Percentiles rank a stretch among this genome's conserved stretches.
These are phyloP conservation scores for Linepithema humile DNA, from an alignment of 1,140 invertebrate species.

Conservation along the genomic window DNA sequence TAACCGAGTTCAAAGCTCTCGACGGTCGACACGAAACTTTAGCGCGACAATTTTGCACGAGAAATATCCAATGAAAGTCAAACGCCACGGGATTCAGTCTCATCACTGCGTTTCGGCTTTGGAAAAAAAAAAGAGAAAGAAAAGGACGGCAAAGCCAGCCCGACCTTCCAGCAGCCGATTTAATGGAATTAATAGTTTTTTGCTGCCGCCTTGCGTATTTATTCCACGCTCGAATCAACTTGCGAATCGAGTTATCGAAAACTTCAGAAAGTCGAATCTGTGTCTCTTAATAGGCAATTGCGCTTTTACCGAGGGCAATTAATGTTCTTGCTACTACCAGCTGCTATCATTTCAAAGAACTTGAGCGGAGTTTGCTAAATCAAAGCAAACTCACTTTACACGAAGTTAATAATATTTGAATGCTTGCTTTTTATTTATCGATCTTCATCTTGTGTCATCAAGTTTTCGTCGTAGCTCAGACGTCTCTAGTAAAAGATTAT, in stretches of 20 bases:
- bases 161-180: neutral
- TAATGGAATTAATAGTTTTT: conserved; percentile 43
- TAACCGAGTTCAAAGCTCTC: conserved; percentile 77
- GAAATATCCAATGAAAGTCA: conserved; percentile 79
- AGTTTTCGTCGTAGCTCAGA: neutral
- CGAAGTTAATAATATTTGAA: conserved; percentile 28
- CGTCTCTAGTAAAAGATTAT: neutral
- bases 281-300: conserved; percentile 42
- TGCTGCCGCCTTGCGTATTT: conserved; percentile 47
- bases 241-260: conserved; percentile 36
- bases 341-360: conserved; percentile 27
- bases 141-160: conserved; percentile 10
- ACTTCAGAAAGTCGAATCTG: conserved; percentile 32
- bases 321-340: conserved; percentile 20
- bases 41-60: conserved; percentile 76
- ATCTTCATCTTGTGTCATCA: neutral
- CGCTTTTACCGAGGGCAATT: conserved; percentile 39
- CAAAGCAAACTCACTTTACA: conserved; percentile 20
- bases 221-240: conserved; percentile 19
- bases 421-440: neutral
- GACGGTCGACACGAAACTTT: conserved; percentile 77
- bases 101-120: conserved; percentile 37
- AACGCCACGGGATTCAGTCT: conserved; percentile 76
- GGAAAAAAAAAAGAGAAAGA: neutral
- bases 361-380: conserved; percentile 18